phyloP scores from a whole-genome alignment of 2,797 vertebrate genomes.

The Sebastes vulpes region DNA sequence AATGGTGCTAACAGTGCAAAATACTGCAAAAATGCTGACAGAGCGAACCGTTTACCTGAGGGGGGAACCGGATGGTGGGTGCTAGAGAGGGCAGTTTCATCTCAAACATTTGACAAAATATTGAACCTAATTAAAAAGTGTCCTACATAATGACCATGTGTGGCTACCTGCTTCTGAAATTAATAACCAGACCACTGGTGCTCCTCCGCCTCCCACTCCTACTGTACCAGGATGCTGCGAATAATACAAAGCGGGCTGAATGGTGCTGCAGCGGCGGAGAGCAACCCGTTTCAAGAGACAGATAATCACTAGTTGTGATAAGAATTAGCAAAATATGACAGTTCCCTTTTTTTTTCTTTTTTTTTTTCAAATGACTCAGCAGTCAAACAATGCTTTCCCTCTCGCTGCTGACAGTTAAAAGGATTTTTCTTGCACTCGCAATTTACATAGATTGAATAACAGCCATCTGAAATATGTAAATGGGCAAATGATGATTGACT shows the following conservation, averaged over 20 bases:
- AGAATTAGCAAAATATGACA: conserved; percentile 43
- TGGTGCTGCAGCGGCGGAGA: neutral
- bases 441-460: conserved; percentile 43
- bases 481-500: conserved; percentile 3
- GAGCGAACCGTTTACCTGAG: too few relatives aligned
- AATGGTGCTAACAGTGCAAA: too few relatives aligned
- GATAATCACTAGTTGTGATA: conserved; percentile 50
- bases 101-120: neutral
- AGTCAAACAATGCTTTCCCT: conserved; percentile 29
- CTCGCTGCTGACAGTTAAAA: conserved; percentile 1
- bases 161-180: conserved; percentile 23
- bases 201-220: conserved; percentile 31
- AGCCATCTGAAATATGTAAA: conserved; percentile 46
- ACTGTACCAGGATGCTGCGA: conserved; percentile 24
- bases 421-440: neutral
- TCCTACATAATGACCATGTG: conserved; percentile 1
- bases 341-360: conserved; percentile 19
- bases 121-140: neutral
- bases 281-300: conserved; percentile 29
- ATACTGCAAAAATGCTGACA: too few relatives aligned
- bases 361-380: conserved; percentile 43
- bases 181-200: conserved; percentile 5
- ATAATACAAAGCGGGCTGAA: conserved; percentile 12
- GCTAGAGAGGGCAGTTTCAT: neutral
- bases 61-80: too few relatives aligned